Evolutionary conservation across 2,888 invertebrate genomes (phyloP).

Genomic region (Romanomermis culicivorax): DNA sequence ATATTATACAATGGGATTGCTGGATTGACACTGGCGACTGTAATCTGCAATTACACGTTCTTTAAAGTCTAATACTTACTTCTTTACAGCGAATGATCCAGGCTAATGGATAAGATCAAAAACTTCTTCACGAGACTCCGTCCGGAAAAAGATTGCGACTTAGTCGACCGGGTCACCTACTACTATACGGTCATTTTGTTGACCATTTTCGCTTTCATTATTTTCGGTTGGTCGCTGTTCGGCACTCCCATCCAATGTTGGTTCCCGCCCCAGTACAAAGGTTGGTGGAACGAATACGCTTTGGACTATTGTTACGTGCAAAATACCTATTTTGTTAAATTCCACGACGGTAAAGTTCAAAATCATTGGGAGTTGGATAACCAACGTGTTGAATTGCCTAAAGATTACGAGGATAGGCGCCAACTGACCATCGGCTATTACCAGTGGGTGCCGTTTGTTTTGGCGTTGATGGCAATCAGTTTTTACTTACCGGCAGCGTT

Average conservation of each 20-base stretch:
- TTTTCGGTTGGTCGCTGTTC: slow-evolving; percentile 34
- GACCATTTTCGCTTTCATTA: slow-evolving; percentile 33
- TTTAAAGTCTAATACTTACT: too few relatives aligned
- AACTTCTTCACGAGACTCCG: slow-evolving; percentile 1
- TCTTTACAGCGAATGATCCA: too few relatives aligned
- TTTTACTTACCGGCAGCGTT: slow-evolving; percentile 6
- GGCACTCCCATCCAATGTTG: slow-evolving; percentile 36
- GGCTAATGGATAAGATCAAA: slow-evolving; percentile 5
- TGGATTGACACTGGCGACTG: too few relatives aligned
- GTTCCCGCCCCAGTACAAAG: slow-evolving; percentile 35
- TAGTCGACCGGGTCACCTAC: slow-evolving; percentile 31
- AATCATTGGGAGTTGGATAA: slow-evolving; percentile 2
- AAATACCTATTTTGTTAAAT: slow-evolving; percentile 33
- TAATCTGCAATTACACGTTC: too few relatives aligned
- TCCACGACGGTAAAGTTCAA: background rate
- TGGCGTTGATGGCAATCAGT: background rate
- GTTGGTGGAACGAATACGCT: slow-evolving; percentile 33
- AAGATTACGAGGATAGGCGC: slow-evolving; percentile 27
- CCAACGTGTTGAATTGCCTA: slow-evolving; percentile 27
- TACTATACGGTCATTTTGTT: slow-evolving; percentile 33
- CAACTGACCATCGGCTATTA: slow-evolving; percentile 31
- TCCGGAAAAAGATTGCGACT: slow-evolving; percentile 29
- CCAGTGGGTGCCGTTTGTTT: slow-evolving; percentile 27
- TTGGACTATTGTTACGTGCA: slow-evolving; percentile 36
- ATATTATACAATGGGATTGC: too few relatives aligned